phyloP scores from a whole-genome alignment of 1,140 invertebrate species.

The Pseudomyrmex concolor region DNA sequence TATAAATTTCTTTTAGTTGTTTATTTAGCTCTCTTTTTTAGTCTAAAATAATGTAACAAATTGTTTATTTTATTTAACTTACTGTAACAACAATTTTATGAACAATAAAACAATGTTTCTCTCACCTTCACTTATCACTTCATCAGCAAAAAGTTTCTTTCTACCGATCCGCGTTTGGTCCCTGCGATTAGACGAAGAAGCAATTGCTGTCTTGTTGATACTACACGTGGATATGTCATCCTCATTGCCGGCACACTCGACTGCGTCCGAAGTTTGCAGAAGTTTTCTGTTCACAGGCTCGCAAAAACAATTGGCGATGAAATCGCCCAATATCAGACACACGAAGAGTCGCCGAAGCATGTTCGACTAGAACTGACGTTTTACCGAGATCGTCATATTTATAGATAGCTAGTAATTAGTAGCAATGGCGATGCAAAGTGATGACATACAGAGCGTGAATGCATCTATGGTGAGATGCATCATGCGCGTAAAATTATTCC shows the following conservation, averaged over 20 bases:
- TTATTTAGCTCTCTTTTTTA: not conserved
- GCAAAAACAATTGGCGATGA: slow-evolving; percentile 55
- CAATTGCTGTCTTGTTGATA: no score
- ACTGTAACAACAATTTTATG: not conserved
- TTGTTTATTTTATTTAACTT: not conserved
- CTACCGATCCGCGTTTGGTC: not conserved
- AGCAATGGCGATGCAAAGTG: slow-evolving; percentile 61
- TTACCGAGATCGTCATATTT: slow-evolving; percentile 76
- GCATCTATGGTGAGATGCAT: slow-evolving; percentile 78
- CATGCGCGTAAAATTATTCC: slow-evolving; percentile 74
- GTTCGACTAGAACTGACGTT: slow-evolving; percentile 79
- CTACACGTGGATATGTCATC: slow-evolving; percentile 14
- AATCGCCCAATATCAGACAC: slow-evolving; percentile 64
- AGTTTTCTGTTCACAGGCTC: slow-evolving; percentile 24
- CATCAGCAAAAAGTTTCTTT: not conserved
- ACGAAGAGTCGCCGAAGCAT: slow-evolving; percentile 79
- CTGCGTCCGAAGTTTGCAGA: slow-evolving; percentile 6
- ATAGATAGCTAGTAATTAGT: slow-evolving; percentile 80
- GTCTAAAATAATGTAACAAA: not conserved
- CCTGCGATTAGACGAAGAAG: not conserved
- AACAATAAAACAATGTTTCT: not conserved
- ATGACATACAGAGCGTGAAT: slow-evolving; percentile 85
- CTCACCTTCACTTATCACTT: not conserved
- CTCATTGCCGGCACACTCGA: slow-evolving; percentile 5
- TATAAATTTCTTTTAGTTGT: no score